Evolutionary conservation across 2,888 invertebrate species (phyloP).

Genomic region (Yponomeuta evonymella): DNA sequence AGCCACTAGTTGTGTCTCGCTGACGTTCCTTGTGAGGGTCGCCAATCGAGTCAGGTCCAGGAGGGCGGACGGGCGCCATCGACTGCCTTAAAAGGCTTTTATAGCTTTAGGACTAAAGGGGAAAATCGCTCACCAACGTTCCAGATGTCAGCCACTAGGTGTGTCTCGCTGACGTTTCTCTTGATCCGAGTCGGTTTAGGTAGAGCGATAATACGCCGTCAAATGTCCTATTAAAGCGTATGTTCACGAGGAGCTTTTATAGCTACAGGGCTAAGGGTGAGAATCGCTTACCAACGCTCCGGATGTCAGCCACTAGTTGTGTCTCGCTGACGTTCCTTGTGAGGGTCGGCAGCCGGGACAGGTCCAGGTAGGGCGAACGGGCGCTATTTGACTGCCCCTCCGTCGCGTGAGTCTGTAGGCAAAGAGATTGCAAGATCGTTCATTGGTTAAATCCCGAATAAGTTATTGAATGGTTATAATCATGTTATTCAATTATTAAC

Average conservation of each 20-base stretch:
- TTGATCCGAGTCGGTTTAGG: too few species aligned
- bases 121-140: constrained; percentile 77
- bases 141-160: constrained; percentile 78
- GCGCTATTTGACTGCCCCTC: constrained; percentile 50
- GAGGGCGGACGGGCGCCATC: constrained; percentile 69
- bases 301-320: constrained; percentile 87
- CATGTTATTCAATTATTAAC: too few species aligned
- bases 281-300: constrained; percentile 79
- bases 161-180: constrained; percentile 82
- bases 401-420: constrained; percentile 44
- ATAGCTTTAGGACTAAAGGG: not conserved
- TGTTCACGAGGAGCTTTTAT: too few species aligned
- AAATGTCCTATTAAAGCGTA: too few species aligned
- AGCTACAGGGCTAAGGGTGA: not conserved
- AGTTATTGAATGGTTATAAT: too few species aligned
- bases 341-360: constrained; percentile 79
- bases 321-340: constrained; percentile 92
- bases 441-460: too few species aligned
- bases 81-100: too few species aligned
- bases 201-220: too few species aligned
- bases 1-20: constrained; percentile 91
- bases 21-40: constrained; percentile 84
- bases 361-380: constrained; percentile 77
- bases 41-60: constrained; percentile 80
- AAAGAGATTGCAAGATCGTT: not conserved